These are phyloP conservation scores for Peromyscus maniculatus DNA, from an alignment of 2,113 vertebrate genomes.

Conservation along the genomic window DNA sequence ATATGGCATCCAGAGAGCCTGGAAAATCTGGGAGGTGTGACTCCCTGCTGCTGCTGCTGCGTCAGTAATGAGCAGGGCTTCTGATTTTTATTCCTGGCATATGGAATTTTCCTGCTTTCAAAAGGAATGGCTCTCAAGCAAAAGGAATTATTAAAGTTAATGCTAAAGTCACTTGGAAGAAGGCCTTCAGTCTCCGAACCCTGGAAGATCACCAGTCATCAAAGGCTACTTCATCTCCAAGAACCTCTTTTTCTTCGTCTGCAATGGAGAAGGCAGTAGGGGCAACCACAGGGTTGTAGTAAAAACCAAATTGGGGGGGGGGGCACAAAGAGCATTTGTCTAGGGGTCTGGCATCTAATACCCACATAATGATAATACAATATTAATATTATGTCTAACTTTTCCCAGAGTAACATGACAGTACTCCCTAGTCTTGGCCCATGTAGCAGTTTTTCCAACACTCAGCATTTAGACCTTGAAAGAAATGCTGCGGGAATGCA, in stretches of 20 bases:
- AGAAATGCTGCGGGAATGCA: constrained; percentile 10
- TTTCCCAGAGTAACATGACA: not conserved
- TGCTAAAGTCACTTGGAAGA: constrained; percentile 11
- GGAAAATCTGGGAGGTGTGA: not conserved
- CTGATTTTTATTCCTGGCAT: not conserved
- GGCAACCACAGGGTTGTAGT: not conserved
- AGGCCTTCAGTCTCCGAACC: not conserved
- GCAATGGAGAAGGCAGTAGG: not conserved
- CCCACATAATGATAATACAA: not conserved
- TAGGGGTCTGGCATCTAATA: not conserved
- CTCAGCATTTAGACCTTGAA: not conserved
- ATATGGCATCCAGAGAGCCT: not conserved
- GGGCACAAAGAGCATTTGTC: not conserved
- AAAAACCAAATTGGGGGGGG: not conserved
- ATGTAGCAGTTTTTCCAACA: not conserved
- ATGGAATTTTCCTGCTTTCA: constrained; percentile 32
- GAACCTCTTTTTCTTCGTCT: constrained; percentile 9
- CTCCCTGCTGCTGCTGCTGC: not conserved
- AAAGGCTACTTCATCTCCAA: not conserved
- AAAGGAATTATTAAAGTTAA: constrained; percentile 4
- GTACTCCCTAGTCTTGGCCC: not conserved
- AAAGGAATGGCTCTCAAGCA: not conserved
- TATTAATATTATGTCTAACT: not conserved
- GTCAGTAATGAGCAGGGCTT: not conserved
- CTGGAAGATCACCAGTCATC: not conserved